A percentile compares a stretch with the other conserved stretches of the same genome.
Evolutionary conservation across 2,113 vertebrate genomes (phyloP).

Genomic region (Cyanoderma ruficeps): DNA sequence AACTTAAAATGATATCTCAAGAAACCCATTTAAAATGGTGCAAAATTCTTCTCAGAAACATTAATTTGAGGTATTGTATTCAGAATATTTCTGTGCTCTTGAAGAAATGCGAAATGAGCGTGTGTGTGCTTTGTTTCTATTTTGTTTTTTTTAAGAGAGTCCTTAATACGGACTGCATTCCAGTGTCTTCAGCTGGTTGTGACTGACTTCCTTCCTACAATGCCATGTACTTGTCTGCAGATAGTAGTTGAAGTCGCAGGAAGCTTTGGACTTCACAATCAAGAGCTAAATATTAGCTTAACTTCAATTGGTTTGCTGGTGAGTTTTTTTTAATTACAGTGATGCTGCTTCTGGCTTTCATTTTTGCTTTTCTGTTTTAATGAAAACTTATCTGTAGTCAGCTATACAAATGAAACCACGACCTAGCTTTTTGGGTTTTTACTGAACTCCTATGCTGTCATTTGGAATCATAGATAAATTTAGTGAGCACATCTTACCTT

Average conservation of each 20-base stretch:
- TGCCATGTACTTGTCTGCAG: conserved; percentile 98
- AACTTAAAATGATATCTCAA: not conserved
- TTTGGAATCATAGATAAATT: not conserved
- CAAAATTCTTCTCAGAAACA: not conserved
- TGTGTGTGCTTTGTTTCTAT: conserved; percentile 6
- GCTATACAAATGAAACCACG: not conserved
- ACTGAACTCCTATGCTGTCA: not conserved
- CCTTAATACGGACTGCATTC: conserved; percentile 96
- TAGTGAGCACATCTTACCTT: not conserved
- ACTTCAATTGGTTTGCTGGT: conserved; percentile 98
- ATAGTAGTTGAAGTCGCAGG: conserved; percentile 98
- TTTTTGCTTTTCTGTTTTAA: not conserved
- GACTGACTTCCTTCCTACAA: conserved; percentile 98
- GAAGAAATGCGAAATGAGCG: conserved; percentile 15
- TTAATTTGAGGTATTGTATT: not conserved
- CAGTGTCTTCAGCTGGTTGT: conserved; percentile 99
- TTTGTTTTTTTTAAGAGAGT: conserved; percentile 82
- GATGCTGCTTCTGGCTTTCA: not conserved
- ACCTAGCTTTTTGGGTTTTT: not conserved
- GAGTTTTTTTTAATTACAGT: conserved; percentile 50
- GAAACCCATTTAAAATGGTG: not conserved
- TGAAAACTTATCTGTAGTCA: not conserved
- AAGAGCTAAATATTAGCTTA: conserved; percentile 98
- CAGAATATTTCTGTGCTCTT: not conserved
- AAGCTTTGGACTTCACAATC: conserved; percentile 98